Conservation (phyloP, 64 coral and sea anemone genomes). For the Pachyseris speciosa region DNA sequence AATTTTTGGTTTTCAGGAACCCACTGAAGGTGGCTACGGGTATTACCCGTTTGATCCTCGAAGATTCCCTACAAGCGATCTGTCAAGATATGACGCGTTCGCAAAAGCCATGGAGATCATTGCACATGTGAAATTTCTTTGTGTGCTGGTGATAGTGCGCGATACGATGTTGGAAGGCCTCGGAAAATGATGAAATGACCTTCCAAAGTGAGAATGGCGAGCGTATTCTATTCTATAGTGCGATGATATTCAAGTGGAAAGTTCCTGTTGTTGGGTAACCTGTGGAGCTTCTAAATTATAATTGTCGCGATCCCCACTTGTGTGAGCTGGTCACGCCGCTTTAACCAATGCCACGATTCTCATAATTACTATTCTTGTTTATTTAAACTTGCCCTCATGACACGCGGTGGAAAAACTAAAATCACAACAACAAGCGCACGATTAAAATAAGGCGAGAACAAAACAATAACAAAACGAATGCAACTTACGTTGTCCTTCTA, state of each 20-base stretch:
- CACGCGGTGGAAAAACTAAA: no score
- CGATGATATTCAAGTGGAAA: slow-evolving; percentile 6
- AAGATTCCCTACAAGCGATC: background rate
- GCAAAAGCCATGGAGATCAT: slow-evolving; percentile 1
- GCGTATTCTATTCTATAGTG: slow-evolving; percentile 19
- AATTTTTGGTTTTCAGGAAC: background rate
- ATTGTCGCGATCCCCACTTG: no score
- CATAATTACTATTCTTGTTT: no score
- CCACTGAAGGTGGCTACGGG: background rate
- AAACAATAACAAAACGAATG: no score
- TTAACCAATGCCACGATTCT: no score
- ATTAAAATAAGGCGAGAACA: no score
- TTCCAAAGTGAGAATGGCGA: background rate
- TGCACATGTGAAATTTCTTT: slow-evolving; percentile 26
- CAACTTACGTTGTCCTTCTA: no score
- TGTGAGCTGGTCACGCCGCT: no score
- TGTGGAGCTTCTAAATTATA: no score
- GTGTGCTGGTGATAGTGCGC: background rate
- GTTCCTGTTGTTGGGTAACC: no score
- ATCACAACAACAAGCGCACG: no score
- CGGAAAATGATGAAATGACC: background rate
- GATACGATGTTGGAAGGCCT: slow-evolving; percentile 19
- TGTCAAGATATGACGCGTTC: background rate
- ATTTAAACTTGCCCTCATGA: no score
- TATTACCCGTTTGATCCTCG: background rate